Evolutionary conservation across 2,113 vertebrate species (phyloP), one percentile per base, ranked within the genome.

Genomic region (Phasianus colchicus): DNA sequence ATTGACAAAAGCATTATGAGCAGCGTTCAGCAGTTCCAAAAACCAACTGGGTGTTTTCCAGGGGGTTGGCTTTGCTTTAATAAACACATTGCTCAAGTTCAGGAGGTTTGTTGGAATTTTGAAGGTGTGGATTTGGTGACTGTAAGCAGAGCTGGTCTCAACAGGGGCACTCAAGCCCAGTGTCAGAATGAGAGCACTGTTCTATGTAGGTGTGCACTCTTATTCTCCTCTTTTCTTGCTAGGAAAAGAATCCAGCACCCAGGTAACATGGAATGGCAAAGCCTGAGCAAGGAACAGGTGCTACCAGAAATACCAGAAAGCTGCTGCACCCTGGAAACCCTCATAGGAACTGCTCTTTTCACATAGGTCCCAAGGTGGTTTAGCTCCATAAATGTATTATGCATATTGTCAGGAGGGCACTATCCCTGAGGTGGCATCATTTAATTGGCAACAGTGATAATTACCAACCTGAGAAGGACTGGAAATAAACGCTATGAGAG

Each of bases 161-260:
- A 13, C 0, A 13, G 22, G n/a, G 89, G 19, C 47, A 6, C 65
- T 57, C 20, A 2, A 52, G 45, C 38, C 30, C 52, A 43, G 15
- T 50, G 58, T 22, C 70, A 63, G 60, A 15, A 0, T 2, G 42
- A 32, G 34, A 57, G 32, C 43, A 20, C 29, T 5, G 6, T 45
- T 55, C 10, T 0, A 1, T 4, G 40, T 10, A 22, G 43, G 38
- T 42, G 11, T 0, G 0, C n/a, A 57, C 32, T 36, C 76, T 71
- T 32, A 42, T 16, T 55, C 29, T 55, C 52, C 9, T 30, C 29
- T 30, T 13, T 13, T 81, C 25, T 50, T 25, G 20, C 22, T 36
- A 61, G 60, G 36, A 52, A 87, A 65, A 75, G 13, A 2, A 38
- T 7, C 73, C 79, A 16, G 25, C 30, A 65, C 36, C 66, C 13